Base-by-base conservation (phyloP, 2,113 vertebrate genomes). In the Lagopus leucura region DNA sequence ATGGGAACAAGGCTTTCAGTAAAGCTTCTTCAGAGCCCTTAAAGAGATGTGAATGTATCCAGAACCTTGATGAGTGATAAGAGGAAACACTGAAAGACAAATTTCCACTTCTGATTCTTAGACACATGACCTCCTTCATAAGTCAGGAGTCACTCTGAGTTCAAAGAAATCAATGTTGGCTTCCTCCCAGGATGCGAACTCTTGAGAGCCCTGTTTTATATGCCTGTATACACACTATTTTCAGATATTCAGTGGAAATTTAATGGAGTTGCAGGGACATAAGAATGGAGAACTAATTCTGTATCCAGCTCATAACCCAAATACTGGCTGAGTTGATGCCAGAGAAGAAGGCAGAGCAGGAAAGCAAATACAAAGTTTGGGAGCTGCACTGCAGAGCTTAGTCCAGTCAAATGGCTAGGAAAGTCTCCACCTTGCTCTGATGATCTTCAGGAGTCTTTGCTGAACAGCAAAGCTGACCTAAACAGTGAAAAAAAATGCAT, bases 41-140 rank as follows among this genome's bases (percentile, higher is more conserved):
- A 50, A 48, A 64, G 77, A 96, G 79, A 93, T 79, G 73, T 88
- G 82, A 96, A 91, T 47, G 61, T 94, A 70, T 94, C 54, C 85
- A 86, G 85, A 94, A 95, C 87, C 79, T 60, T 70, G 87, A 54
- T 89, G 82, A 96, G 71, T 86, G 89, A 88, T 83, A 88, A 91
- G 87, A 88, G 58, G 52, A 93, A 94, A 86, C 65, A 90, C 65
- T 91, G 72, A 81, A 94, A 90, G 90, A 93, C 70, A 85, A 72
- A 92, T 92, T 94, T 93, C 74, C 73, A 83, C 60, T 94, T 58
- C 79, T 90, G 61, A 84, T 91, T 92, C 82, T 88, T 89, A 97
- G 74, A 91, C 89, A 82, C 69, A 58, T 34, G 82, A 91, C 82
- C 72, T 90, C 57, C 77, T 93, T 92, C 58, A 13, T 58, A 93